phyloP scores from a whole-genome alignment of 2,888 invertebrate genomes.

The Pyrgus malvae region DNA sequence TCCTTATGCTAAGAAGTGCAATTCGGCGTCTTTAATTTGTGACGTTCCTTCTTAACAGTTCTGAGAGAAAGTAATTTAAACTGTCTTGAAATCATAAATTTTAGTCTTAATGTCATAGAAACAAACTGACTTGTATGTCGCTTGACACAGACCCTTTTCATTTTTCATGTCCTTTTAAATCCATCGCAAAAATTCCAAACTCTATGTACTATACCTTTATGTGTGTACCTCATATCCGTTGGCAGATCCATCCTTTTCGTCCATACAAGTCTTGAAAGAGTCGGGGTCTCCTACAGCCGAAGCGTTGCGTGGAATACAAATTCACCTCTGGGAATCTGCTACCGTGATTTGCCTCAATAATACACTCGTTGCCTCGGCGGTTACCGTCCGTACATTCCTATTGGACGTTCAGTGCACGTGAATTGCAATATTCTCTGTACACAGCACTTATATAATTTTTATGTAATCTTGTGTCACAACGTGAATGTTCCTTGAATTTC shows the following conservation, averaged over 20 bases:
- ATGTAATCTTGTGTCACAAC: not conserved
- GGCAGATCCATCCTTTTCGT: conserved; percentile 9
- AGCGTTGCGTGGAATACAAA: conserved; percentile 30
- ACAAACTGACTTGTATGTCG: too few relatives aligned
- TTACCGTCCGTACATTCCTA: not conserved
- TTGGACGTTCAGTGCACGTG: conserved; percentile 8
- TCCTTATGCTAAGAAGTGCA: too few relatives aligned
- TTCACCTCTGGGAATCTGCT: conserved; percentile 26
- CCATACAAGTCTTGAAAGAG: not conserved
- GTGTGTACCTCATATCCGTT: conserved; percentile 7
- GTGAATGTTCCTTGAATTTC: too few relatives aligned
- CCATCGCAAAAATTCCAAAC: not conserved
- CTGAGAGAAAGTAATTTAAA: too few relatives aligned
- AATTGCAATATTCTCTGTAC: not conserved
- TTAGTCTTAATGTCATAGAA: too few relatives aligned
- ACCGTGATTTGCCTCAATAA: conserved; percentile 30
- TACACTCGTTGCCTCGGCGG: conserved; percentile 4
- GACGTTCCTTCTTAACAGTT: too few relatives aligned
- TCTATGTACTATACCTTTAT: not conserved
- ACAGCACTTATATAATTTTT: not conserved
- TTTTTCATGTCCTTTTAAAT: too few relatives aligned
- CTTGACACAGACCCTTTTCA: too few relatives aligned
- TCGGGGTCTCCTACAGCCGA: conserved; percentile 23
- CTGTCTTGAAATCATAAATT: too few relatives aligned
- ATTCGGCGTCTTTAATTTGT: too few relatives aligned